Base-by-base conservation (phyloP, 2,797 vertebrate species). In the Hephaestus fuliginosus region DNA sequence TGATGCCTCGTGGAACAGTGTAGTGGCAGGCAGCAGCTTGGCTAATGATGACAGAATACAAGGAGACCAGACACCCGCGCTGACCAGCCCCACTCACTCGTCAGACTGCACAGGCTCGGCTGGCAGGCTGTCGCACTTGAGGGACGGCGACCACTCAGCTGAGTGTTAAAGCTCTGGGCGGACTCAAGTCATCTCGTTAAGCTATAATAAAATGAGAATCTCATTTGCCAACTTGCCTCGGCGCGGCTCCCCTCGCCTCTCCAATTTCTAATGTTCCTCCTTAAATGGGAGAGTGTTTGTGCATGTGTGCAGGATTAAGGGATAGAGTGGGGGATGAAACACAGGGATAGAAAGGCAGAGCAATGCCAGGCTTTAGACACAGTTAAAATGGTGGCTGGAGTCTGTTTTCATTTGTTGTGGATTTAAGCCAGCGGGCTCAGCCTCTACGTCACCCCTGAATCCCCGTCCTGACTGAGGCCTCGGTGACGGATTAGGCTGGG, bases 361-460 rank as follows among this genome's bases (percentile, higher is more conserved):
- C 72, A 51, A 61, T 80, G 85, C 86, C 84, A 85, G 68, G 82
- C 86, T 81, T 90, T 91, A 89, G 85, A 88, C 80, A 86, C 91
- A 91, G 90, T 92, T 93, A 90, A 90, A 89, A 93, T 86, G 85
- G 87, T 77, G 87, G 79, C 89, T 83, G 65, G 85, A 64, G 78
- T 86, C 75, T 88, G 81, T 92, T 87, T 89, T 88, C 79, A 86
- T 85, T 89, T 80, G 66, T 84, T 69, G 74, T 88, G 63, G 83
- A 86, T 89, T 86, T 83, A 86, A 91, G 88, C 79, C 86, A 80
- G 51, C 18, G 12, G 44, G 63, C 71, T 85, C 52, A 73, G 81
- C 72, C 69, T 76, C 70, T 6, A 39, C 61, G 49, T 83, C 86
- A 78, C 78, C 81, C 61, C 44, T 0, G 43, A 25, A 61, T 58